Evolutionary conservation across 2,888 invertebrate species (phyloP).

Genomic region (Micoletzkya japonica): DNA sequence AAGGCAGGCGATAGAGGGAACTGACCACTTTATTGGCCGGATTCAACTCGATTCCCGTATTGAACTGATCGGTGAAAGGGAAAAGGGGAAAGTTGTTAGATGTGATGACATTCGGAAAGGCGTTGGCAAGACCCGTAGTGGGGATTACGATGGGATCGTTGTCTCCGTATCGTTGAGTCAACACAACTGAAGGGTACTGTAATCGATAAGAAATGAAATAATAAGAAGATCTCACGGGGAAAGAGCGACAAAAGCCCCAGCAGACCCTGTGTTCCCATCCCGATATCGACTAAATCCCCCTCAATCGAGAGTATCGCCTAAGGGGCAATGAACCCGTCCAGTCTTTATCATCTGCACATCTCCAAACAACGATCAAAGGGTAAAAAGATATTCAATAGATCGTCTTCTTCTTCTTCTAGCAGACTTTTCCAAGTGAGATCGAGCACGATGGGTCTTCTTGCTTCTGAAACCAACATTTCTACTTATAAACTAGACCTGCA

Average conservation of each 20-base stretch:
- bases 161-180: slow-evolving; percentile 48
- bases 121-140: slow-evolving; percentile 40
- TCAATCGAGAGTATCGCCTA: no score
- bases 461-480: slow-evolving; percentile 14
- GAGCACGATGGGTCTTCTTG: slow-evolving; percentile 37
- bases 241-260: no score
- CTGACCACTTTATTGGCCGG: slow-evolving; percentile 57
- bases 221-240: no score
- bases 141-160: slow-evolving; percentile 55
- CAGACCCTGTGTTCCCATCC: no score
- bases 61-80: slow-evolving; percentile 58
- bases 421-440: slow-evolving; percentile 36
- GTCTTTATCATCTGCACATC: no score
- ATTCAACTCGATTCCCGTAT: slow-evolving; percentile 55
- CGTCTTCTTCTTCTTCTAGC: slow-evolving; percentile 21
- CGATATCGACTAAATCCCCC: no score
- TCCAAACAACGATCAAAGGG: background rate
- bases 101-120: slow-evolving; percentile 55
- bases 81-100: slow-evolving; percentile 58
- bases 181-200: background rate
- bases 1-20: slow-evolving; percentile 4
- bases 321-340: no score
- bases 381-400: slow-evolving; percentile 5
- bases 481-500: background rate
- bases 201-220: no score